phyloP scores from a whole-genome alignment of 2,797 vertebrate species.

The Coregonus ussuriensis region DNA sequence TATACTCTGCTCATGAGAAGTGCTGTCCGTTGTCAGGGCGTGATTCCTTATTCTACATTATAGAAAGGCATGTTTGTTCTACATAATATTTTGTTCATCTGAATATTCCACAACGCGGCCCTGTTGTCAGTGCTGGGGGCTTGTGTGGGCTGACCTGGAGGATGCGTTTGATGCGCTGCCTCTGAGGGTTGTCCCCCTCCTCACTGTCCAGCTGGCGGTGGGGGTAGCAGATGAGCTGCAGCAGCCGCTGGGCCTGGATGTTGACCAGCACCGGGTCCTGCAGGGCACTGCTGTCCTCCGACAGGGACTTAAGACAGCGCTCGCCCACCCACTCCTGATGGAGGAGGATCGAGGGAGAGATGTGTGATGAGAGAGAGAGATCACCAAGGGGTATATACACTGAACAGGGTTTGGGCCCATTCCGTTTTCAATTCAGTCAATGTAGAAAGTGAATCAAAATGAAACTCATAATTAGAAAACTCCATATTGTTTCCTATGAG shows the following conservation, averaged over 20 bases:
- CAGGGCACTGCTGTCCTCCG: slow-evolving; percentile 97
- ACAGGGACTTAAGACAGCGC: slow-evolving; percentile 95
- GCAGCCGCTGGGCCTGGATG: slow-evolving; percentile 94
- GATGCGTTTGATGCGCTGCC: slow-evolving; percentile 98
- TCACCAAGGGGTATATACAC: background rate
- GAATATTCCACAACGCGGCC: no score
- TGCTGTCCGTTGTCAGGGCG: background rate
- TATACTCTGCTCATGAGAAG: background rate
- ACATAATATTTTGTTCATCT: no score
- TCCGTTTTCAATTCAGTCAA: no score
- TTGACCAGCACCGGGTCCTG: slow-evolving; percentile 97
- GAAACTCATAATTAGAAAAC: no score
- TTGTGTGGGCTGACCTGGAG: slow-evolving; percentile 81
- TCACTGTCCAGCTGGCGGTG: slow-evolving; percentile 94
- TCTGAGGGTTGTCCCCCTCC: slow-evolving; percentile 96
- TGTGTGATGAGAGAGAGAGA: background rate
- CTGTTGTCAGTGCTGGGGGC: background rate
- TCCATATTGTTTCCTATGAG: no score
- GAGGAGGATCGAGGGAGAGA: slow-evolving; percentile 7
- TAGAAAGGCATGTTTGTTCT: no score
- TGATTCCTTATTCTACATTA: no score
- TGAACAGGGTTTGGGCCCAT: no score
- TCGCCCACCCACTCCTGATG: slow-evolving; percentile 98
- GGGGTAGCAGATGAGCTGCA: slow-evolving; percentile 98
- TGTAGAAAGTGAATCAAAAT: no score